Evolutionary conservation across 2,888 invertebrate species (phyloP).

Genomic region (Noctua fimbriata): DNA sequence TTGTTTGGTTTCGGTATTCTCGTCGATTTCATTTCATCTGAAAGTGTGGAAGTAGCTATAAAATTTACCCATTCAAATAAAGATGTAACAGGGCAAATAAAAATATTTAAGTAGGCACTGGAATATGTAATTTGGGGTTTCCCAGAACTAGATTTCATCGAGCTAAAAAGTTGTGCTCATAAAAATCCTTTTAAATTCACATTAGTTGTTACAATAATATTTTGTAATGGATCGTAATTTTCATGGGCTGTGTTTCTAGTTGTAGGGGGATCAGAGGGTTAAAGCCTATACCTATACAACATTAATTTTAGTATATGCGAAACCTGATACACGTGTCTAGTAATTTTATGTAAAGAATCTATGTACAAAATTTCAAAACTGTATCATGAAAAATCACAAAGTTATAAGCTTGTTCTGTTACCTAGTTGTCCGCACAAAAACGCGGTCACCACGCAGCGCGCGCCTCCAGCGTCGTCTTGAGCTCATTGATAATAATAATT

Average conservation of each 20-base stretch:
- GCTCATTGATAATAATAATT: no score
- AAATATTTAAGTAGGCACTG: neutral
- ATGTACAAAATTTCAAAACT: no score
- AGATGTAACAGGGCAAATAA: neutral
- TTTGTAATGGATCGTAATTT: neutral
- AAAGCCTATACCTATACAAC: neutral
- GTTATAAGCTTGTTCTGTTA: no score
- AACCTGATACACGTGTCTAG: no score
- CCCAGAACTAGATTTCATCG: neutral
- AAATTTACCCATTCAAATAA: neutral
- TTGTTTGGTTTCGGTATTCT: conserved; percentile 73
- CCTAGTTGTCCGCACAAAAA: no score
- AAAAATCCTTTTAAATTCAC: conserved; percentile 36
- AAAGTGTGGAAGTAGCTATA: neutral
- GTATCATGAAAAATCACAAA: no score
- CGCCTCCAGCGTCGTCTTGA: no score
- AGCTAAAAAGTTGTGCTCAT: neutral
- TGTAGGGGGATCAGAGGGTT: neutral
- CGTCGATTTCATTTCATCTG: conserved; percentile 76
- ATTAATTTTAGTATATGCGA: no score
- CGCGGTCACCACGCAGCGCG: no score
- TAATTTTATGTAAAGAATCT: no score
- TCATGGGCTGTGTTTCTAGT: neutral
- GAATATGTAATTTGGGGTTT: neutral
- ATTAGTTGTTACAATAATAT: conserved; percentile 5